phyloP scores from a whole-genome alignment of 2,888 invertebrate genomes.

The Phania funesta region DNA sequence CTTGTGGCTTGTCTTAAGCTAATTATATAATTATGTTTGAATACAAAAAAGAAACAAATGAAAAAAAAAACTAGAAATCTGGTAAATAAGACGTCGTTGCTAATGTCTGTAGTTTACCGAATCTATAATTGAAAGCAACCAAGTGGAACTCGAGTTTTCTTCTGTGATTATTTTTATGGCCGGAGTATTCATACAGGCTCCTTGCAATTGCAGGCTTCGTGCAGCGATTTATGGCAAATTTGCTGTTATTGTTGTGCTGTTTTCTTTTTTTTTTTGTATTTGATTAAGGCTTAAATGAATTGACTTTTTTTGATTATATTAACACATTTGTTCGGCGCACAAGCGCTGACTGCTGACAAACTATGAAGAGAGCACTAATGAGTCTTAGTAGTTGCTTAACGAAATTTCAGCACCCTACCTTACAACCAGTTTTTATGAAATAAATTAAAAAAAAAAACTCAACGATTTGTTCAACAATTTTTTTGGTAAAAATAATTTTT shows the following conservation, averaged over 20 bases:
- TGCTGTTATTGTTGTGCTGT: background rate
- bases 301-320: constrained; percentile 51
- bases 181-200: constrained; percentile 6
- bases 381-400: background rate
- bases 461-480: too few relatives aligned
- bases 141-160: constrained; percentile 74
- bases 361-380: background rate
- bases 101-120: constrained; percentile 51
- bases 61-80: constrained; percentile 47
- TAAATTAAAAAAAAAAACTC: too few relatives aligned
- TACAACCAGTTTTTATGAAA: background rate
- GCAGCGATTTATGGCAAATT: constrained; percentile 23
- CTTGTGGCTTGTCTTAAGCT: constrained; percentile 22
- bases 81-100: constrained; percentile 22
- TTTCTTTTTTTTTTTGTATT: background rate
- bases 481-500: too few relatives aligned
- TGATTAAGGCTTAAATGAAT: constrained; percentile 66
- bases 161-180: background rate
- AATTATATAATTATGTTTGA: constrained; percentile 46
- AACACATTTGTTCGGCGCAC: constrained; percentile 6
- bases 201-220: background rate
- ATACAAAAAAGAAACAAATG: background rate
- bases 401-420: background rate
- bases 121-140: constrained; percentile 77
- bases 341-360: background rate